These are phyloP conservation scores for Globia sparganii DNA, from an alignment of 2,888 invertebrate genomes.

Conservation along the genomic window DNA sequence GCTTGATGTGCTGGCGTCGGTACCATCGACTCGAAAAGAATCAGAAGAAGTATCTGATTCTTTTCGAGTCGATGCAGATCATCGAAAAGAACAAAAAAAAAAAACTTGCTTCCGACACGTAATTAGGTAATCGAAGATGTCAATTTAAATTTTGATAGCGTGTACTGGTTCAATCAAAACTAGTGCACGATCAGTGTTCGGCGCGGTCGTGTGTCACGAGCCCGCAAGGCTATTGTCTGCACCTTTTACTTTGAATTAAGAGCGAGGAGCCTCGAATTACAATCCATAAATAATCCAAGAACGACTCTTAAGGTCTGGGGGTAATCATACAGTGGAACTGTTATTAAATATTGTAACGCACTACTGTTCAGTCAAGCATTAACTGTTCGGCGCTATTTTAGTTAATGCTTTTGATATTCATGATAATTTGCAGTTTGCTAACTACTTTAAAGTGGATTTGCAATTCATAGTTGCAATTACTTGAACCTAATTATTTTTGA, in stretches of 20 bases:
- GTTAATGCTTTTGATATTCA: conserved; percentile 35
- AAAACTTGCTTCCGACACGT: background rate
- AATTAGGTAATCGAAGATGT: conserved; percentile 43
- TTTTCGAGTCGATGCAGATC: no score
- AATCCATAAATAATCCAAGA: conserved; percentile 82
- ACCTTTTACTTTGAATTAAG: conserved; percentile 85
- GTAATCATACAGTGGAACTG: conserved; percentile 70
- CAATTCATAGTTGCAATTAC: background rate
- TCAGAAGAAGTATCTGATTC: background rate
- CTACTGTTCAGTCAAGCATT: conserved; percentile 52
- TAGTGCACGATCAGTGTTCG: conserved; percentile 55
- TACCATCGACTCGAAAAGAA: background rate
- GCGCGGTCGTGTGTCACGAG: conserved; percentile 74
- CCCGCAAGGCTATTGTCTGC: conserved; percentile 80
- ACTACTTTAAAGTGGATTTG: conserved; percentile 11
- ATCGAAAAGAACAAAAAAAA: background rate
- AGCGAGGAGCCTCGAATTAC: conserved; percentile 79
- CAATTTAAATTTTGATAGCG: conserved; percentile 37
- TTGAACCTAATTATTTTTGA: background rate
- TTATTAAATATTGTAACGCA: conserved; percentile 62
- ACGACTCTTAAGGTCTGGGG: conserved; percentile 78
- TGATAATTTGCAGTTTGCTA: conserved; percentile 15
- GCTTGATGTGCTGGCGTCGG: no score
- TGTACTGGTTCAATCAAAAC: conserved; percentile 46
- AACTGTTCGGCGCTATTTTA: conserved; percentile 7